Evolutionary conservation across 2,113 vertebrate species (phyloP).

Genomic region (Heliornis fulica): DNA sequence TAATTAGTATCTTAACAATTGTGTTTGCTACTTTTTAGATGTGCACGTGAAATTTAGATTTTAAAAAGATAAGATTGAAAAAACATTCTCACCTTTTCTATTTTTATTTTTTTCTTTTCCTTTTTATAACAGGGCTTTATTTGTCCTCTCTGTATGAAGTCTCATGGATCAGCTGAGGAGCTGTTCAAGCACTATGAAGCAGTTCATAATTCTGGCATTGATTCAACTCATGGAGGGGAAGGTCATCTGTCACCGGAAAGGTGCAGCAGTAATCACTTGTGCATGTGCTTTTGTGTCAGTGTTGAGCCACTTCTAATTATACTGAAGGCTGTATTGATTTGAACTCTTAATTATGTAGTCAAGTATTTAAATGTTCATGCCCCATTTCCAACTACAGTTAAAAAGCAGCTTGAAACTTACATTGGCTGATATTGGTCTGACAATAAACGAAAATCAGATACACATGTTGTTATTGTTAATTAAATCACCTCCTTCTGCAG

Average conservation of each 20-base stretch:
- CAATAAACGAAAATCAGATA: not conserved
- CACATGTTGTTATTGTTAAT: not conserved
- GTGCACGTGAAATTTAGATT: not conserved
- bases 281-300: not conserved
- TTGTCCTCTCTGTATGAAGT: conserved; percentile 99
- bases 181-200: conserved; percentile 97
- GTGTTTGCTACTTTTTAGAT: not conserved
- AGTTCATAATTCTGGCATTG: conserved; percentile 89
- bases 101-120: not conserved
- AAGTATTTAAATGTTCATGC: not conserved
- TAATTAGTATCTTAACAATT: not conserved
- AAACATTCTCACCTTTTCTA: not conserved
- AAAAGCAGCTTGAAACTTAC: not conserved
- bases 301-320: conserved; percentile 2
- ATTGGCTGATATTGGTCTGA: not conserved
- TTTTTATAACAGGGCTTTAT: conserved; percentile 89
- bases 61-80: not conserved
- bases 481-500: not conserved
- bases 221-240: conserved; percentile 78
- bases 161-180: conserved; percentile 96
- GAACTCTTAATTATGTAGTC: not conserved
- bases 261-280: conserved; percentile 69
- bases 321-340: not conserved
- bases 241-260: conserved; percentile 82
- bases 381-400: not conserved